phyloP scores from a whole-genome alignment of 1,140 invertebrate genomes.

The Ips typographus region DNA sequence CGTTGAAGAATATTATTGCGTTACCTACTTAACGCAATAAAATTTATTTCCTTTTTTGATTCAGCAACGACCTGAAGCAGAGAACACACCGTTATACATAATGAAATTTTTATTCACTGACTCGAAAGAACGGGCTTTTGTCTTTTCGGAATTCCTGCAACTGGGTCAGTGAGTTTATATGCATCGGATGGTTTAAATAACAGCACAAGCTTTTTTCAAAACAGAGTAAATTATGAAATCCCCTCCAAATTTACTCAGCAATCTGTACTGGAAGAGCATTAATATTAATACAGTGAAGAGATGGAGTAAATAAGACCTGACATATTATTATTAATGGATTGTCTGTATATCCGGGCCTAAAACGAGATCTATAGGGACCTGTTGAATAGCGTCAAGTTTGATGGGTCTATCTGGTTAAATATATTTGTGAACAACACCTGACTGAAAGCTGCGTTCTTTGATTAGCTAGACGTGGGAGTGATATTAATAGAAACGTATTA shows the following conservation, averaged over 20 bases:
- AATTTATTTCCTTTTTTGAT: neutral
- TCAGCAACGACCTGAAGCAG: neutral
- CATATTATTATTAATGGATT: neutral
- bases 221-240: too few relatives aligned
- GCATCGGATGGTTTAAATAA: too few relatives aligned
- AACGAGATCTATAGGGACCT: neutral
- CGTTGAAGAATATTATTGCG: neutral
- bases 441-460: too few relatives aligned
- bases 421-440: too few relatives aligned
- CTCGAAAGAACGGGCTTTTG: neutral
- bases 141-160: neutral
- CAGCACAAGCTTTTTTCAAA: too few relatives aligned
- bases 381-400: constrained; percentile 1
- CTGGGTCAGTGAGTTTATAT: neutral
- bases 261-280: too few relatives aligned
- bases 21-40: neutral
- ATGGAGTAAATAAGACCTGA: too few relatives aligned
- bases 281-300: too few relatives aligned
- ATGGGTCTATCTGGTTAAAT: neutral
- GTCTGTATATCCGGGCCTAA: neutral
- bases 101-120: constrained; percentile 2
- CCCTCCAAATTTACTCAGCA: too few relatives aligned
- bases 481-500: too few relatives aligned
- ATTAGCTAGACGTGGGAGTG: too few relatives aligned
- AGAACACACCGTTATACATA: neutral